Evolutionary conservation across 2,797 vertebrate species (phyloP).

Genomic region (Gambusia yucatana): DNA sequence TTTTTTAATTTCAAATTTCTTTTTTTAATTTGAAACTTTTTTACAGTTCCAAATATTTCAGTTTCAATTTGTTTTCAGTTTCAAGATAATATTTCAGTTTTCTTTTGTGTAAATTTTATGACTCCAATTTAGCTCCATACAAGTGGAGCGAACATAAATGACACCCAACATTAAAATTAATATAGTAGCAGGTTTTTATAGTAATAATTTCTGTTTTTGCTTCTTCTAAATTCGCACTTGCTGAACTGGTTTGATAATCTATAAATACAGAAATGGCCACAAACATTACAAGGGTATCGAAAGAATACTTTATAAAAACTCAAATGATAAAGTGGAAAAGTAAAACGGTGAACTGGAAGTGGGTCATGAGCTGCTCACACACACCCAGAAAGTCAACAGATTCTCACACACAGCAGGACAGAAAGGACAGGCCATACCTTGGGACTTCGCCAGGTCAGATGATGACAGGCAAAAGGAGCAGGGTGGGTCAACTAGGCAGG

Average conservation of each 20-base stretch:
- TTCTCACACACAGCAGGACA: neutral
- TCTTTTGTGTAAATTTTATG: too few relatives aligned
- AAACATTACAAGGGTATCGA: neutral
- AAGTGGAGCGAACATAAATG: neutral
- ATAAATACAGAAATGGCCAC: neutral
- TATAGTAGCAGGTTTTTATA: neutral
- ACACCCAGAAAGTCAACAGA: neutral
- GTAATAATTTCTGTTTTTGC: neutral
- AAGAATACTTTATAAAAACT: neutral
- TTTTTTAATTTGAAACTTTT: too few relatives aligned
- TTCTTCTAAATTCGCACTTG: neutral
- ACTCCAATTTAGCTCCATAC: too few relatives aligned
- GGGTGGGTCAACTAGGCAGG: neutral
- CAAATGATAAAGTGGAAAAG: neutral
- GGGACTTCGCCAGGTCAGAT: neutral
- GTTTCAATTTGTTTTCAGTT: too few relatives aligned
- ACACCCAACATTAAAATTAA: neutral
- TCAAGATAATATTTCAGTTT: too few relatives aligned
- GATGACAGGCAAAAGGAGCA: neutral
- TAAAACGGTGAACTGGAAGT: neutral
- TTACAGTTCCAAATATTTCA: too few relatives aligned
- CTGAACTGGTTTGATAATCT: neutral
- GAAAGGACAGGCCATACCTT: neutral
- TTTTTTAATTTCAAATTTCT: too few relatives aligned
- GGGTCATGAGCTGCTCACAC: neutral